Conservation (phyloP, 1,140 invertebrate genomes). For the Heterodera schachtii region DNA sequence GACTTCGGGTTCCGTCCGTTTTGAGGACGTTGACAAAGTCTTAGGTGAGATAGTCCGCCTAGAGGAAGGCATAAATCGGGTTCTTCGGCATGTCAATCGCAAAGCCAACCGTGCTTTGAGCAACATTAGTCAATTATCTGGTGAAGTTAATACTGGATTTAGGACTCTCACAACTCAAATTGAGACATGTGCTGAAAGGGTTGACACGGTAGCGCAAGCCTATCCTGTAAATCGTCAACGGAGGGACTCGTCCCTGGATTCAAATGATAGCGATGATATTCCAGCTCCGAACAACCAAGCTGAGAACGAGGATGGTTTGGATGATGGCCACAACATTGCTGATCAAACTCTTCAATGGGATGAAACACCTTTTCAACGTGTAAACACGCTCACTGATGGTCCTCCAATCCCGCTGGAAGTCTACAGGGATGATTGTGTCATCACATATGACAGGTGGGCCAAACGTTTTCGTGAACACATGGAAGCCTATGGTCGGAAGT, state of each 20-base stretch:
- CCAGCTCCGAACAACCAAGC: too few species aligned
- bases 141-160: neutral
- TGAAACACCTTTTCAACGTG: neutral
- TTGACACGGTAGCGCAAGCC: neutral
- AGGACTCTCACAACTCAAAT: neutral
- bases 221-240: too few species aligned
- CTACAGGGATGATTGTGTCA: conserved; percentile 4
- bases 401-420: neutral
- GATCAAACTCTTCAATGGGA: neutral
- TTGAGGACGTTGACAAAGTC: neutral
- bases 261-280: too few species aligned
- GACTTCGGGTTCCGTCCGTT: too few species aligned
- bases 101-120: neutral
- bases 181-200: neutral
- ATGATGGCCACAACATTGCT: neutral
- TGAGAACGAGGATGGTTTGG: too few species aligned
- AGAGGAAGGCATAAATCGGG: neutral
- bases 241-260: too few species aligned
- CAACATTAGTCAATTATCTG: neutral
- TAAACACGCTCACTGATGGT: neutral
- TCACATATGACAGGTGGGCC: neutral
- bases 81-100: neutral
- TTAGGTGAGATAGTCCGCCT: neutral
- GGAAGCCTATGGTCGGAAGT: neutral
- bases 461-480: conserved; percentile 9